These are phyloP conservation scores for Liposcelis brunnea DNA, from an alignment of 2,888 invertebrate species.

Conservation along the genomic window DNA sequence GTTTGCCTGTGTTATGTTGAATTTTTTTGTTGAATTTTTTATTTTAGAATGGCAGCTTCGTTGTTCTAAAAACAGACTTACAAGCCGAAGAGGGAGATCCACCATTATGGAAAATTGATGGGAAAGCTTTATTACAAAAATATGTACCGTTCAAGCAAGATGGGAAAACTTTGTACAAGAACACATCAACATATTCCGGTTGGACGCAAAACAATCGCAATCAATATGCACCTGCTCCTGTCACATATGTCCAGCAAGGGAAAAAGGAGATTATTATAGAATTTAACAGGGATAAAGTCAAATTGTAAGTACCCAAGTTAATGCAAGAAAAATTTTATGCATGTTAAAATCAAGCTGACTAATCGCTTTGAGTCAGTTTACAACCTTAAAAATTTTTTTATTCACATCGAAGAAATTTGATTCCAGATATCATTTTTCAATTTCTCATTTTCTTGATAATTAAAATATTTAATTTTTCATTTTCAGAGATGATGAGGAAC, in stretches of 20 bases:
- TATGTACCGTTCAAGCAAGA: conserved; percentile 43
- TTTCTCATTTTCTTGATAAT: no score
- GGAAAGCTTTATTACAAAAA: conserved; percentile 46
- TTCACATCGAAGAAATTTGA: no score
- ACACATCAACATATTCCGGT: conserved; percentile 44
- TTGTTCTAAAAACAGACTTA: conserved; percentile 43
- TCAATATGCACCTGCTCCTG: conserved; percentile 39
- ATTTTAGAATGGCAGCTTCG: conserved; percentile 45
- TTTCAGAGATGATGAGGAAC: no score
- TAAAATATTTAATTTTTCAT: no score
- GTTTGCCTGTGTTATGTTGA: no score
- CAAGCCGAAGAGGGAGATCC: conserved; percentile 39
- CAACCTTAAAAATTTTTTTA: no score
- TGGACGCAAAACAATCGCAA: conserved; percentile 42
- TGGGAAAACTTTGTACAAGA: conserved; percentile 38
- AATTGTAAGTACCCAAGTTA: conserved; percentile 17
- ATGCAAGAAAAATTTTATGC: no score
- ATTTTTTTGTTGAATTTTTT: no score
- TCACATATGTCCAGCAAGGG: conserved; percentile 30
- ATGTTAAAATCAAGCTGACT: no score
- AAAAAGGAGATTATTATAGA: conserved; percentile 32
- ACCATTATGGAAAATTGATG: conserved; percentile 52
- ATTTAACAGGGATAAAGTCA: conserved; percentile 25
- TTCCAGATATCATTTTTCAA: no score
- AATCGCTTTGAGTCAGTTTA: no score